A percentile compares a stretch with the other conserved stretches of the same genome.
These are phyloP conservation scores for Bungarus multicinctus DNA, from an alignment of 2,113 vertebrate genomes.

Conservation along the genomic window DNA sequence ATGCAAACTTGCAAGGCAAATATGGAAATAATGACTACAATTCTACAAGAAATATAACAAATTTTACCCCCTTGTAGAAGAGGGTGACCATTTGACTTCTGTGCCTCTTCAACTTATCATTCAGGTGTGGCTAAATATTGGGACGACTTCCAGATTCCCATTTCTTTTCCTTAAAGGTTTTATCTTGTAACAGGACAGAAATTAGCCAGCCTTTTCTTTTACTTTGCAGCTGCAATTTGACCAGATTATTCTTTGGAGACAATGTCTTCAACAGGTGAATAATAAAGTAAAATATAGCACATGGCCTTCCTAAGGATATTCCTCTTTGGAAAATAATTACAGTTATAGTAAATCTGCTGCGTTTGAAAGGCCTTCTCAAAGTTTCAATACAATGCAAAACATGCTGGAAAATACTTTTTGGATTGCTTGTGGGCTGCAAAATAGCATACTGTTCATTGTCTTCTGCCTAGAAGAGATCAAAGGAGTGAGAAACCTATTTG, in stretches of 20 bases:
- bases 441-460: not conserved
- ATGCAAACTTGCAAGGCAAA: too few relatives aligned
- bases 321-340: not conserved
- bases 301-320: not conserved
- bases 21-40: too few relatives aligned
- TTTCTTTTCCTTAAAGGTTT: not conserved
- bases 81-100: not conserved
- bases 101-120: not conserved
- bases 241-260: not conserved
- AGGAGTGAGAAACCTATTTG: too few relatives aligned
- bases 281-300: not conserved
- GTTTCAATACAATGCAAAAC: not conserved
- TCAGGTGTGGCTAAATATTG: not conserved
- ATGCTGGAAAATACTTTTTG: not conserved
- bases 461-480: too few relatives aligned
- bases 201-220: not conserved
- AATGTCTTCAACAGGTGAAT: not conserved
- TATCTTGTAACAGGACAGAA: not conserved
- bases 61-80: not conserved
- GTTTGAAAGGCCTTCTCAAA: not conserved
- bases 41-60: not conserved
- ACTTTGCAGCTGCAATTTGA: too few relatives aligned
- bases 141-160: not conserved
- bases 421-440: not conserved
- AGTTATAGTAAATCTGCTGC: not conserved